phyloP scores from a whole-genome alignment of 1,140 invertebrate genomes.

The Hycleus cichorii region DNA sequence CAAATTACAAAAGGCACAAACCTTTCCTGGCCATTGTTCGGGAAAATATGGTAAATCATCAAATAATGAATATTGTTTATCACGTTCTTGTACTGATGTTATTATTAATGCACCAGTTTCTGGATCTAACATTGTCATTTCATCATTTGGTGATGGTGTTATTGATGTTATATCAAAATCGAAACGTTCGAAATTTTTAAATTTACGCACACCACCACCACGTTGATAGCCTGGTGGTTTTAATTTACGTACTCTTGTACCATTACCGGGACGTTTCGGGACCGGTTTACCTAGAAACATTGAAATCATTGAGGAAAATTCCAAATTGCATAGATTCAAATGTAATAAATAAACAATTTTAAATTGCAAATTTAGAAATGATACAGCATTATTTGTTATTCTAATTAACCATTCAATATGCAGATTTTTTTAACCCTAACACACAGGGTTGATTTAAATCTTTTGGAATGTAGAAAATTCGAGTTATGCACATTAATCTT shows the following conservation, averaged over 20 bases:
- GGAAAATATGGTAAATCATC: constrained; percentile 68
- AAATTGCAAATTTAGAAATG: too few species aligned
- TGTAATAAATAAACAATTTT: not conserved
- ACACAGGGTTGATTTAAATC: too few species aligned
- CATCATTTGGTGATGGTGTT: constrained; percentile 35
- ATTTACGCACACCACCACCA: constrained; percentile 43
- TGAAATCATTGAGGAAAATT: too few species aligned
- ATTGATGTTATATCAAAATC: constrained; percentile 49
- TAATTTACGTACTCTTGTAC: constrained; percentile 39
- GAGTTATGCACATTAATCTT: too few species aligned
- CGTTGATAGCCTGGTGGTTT: constrained; percentile 41
- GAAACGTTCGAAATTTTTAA: constrained; percentile 47
- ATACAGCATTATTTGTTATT: too few species aligned
- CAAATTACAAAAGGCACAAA: constrained; percentile 87
- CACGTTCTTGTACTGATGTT: constrained; percentile 22
- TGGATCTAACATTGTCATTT: constrained; percentile 33
- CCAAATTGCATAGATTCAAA: too few species aligned
- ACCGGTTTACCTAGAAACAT: constrained; percentile 32
- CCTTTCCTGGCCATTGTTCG: constrained; percentile 78
- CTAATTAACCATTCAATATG: too few species aligned
- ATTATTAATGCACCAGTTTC: constrained; percentile 36
- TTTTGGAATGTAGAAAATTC: too few species aligned
- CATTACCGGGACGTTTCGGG: constrained; percentile 26
- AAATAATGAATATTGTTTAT: constrained; percentile 43
- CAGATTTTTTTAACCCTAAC: too few species aligned